phyloP scores from a whole-genome alignment of 2,797 vertebrate species.

The Oreonectes daqikongensis region DNA sequence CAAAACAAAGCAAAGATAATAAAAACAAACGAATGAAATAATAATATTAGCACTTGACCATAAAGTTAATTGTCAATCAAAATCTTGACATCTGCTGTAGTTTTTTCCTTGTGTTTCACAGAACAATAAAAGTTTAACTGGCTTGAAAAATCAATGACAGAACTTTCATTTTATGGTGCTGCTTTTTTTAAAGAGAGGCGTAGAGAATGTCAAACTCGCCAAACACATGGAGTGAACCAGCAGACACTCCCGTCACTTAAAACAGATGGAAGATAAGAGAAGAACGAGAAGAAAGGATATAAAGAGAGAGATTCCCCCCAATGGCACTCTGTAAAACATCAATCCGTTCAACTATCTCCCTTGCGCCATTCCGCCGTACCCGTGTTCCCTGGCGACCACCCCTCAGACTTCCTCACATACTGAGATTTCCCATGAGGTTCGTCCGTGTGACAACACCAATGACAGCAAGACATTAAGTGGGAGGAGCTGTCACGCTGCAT shows the following conservation, averaged over 20 bases:
- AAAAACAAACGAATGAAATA: too few relatives aligned
- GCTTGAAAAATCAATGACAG: too few relatives aligned
- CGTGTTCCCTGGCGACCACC: constrained; percentile 26
- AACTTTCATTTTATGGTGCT: not conserved
- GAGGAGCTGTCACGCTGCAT: constrained; percentile 47
- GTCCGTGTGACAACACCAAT: constrained; percentile 34
- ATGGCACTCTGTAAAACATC: constrained; percentile 9
- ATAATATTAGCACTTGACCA: too few relatives aligned
- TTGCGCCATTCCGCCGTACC: constrained; percentile 11
- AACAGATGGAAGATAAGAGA: constrained; percentile 25
- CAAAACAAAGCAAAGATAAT: too few relatives aligned
- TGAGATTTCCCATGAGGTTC: constrained; percentile 47
- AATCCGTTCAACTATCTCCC: not conserved
- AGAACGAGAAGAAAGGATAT: not conserved
- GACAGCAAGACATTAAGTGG: constrained; percentile 32
- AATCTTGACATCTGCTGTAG: too few relatives aligned
- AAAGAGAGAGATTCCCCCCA: constrained; percentile 22
- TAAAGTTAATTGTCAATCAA: too few relatives aligned
- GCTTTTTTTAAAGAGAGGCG: not conserved
- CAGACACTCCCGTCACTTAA: constrained; percentile 32
- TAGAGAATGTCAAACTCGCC: not conserved
- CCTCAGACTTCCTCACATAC: constrained; percentile 29
- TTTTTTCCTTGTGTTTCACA: too few relatives aligned
- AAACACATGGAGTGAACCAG: constrained; percentile 3
- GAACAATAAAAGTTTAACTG: too few relatives aligned